Evolutionary conservation across 2,888 invertebrate genomes (phyloP), one percentile per base, ranked within the genome.

Genomic region (Gonocerus acuteangulatus): DNA sequence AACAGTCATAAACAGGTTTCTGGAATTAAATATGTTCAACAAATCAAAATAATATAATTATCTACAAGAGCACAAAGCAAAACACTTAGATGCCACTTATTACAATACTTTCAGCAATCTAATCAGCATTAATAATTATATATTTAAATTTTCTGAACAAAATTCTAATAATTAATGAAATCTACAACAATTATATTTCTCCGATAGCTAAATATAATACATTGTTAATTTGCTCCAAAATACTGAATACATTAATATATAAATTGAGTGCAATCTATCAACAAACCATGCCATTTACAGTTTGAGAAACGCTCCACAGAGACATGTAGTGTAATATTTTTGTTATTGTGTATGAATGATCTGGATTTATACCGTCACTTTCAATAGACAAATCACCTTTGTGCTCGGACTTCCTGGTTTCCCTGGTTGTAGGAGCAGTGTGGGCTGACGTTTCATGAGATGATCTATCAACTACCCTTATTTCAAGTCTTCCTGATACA

Each of bases 401-500:
- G 27, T 59, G 61, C 13, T 62, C 65, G 15, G 62, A 64, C 47
- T 60, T 59, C 16, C 60, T 54, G 1, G 58, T 51, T 34, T 51
- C 56, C 18, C 54, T 49, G 21, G 58, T 45, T 1, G 60, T 63
- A 22, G 54, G 65, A n/a, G 59, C 54, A 22, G 60, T 51, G 6
- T 62, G 64, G n/a, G 42, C 45, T 2, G 62, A 64, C 6, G 48
- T 48, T 42, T 60, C 66, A 48, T 67, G 69, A 45, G 68, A 67
- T 16, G 68, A 69, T 44, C 70, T 64, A 42, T 72, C 72, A 22
- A 71, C 45, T 58, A 91, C 88, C 56, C 90, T 80, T 59, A 91
- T 91, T 77, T 91, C 90, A 54, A 91, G 78, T 48, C 89, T 82
- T 47, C 87, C 87, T 61, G 88, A 89, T 18, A 89, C 85, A 0